Conservation (phyloP, 92 coral and sea anemone species). For the Metridium senile region DNA sequence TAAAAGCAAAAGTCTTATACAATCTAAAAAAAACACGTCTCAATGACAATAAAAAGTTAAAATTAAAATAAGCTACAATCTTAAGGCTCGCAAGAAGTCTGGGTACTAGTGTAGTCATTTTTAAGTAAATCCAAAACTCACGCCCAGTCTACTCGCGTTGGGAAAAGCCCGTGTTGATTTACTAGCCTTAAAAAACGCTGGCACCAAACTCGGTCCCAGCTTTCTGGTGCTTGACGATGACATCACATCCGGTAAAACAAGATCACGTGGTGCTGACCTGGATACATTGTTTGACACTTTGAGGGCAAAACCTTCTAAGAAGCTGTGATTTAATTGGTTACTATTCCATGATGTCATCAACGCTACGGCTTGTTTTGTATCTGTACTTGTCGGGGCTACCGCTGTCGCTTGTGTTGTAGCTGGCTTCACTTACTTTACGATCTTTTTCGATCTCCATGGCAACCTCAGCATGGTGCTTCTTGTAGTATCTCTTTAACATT, state of each 20-base stretch:
- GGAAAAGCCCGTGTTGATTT: not conserved
- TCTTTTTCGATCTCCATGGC: not conserved
- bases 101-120: not conserved
- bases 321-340: not conserved
- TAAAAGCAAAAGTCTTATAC: not conserved
- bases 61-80: not conserved
- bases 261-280: not conserved
- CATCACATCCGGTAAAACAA: conserved; percentile 10
- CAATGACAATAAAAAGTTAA: not conserved
- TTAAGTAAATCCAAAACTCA: not conserved
- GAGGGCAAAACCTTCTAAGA: not conserved
- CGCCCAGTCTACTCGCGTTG: not conserved
- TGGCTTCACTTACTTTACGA: conserved; percentile 31
- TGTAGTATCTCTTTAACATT: conserved; percentile 77
- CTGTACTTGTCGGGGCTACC: conserved; percentile 32
- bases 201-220: conserved; percentile 1
- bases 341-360: conserved; percentile 36
- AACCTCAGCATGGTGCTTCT: conserved; percentile 61
- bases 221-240: not conserved
- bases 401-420: conserved; percentile 22
- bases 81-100: not conserved
- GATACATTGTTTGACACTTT: not conserved
- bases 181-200: not conserved
- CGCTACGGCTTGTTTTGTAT: conserved; percentile 16
- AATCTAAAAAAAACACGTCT: not conserved